A percentile compares a stretch with the other conserved stretches of the same genome.
phyloP scores from a whole-genome alignment of 2,888 invertebrate species.

The Torymus auratus region DNA sequence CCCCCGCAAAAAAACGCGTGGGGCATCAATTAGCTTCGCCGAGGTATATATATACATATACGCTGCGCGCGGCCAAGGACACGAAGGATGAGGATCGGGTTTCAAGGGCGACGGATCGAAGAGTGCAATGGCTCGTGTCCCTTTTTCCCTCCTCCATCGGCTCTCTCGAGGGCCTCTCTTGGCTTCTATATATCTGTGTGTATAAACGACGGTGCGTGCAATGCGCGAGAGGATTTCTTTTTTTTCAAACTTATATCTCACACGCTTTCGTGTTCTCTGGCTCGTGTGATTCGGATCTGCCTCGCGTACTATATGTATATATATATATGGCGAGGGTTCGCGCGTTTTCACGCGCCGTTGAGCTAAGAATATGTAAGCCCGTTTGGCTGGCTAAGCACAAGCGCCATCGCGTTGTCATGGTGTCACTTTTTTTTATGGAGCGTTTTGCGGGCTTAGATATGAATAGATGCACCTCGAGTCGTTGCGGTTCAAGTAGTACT shows the following conservation, averaged over 20 bases:
- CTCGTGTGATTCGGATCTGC: constrained; percentile 11
- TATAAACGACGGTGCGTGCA: too few relatives aligned
- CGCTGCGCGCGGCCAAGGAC: constrained; percentile 6
- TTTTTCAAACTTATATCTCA: constrained; percentile 8
- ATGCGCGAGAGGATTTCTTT: not conserved
- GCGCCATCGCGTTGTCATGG: too few relatives aligned
- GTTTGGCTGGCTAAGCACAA: too few relatives aligned
- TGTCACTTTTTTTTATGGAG: too few relatives aligned
- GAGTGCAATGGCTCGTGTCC: not conserved
- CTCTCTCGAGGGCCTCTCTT: not conserved
- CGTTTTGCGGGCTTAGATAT: too few relatives aligned
- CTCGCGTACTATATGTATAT: not conserved
- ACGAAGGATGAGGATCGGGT: constrained; percentile 24
- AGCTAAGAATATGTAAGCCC: too few relatives aligned
- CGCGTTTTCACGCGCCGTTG: constrained; percentile 1
- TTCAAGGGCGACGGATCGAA: constrained; percentile 38
- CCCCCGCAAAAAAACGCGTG: constrained; percentile 26
- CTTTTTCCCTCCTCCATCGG: too few relatives aligned
- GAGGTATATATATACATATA: too few relatives aligned
- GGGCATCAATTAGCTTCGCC: constrained; percentile 47
- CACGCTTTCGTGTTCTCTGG: constrained; percentile 4
- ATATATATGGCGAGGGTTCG: too few relatives aligned
- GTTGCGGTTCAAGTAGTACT: too few relatives aligned
- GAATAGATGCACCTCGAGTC: too few relatives aligned
- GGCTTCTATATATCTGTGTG: not conserved